phyloP scores from a whole-genome alignment of 1,140 invertebrate genomes.

The Drosophila quadrilineata region DNA sequence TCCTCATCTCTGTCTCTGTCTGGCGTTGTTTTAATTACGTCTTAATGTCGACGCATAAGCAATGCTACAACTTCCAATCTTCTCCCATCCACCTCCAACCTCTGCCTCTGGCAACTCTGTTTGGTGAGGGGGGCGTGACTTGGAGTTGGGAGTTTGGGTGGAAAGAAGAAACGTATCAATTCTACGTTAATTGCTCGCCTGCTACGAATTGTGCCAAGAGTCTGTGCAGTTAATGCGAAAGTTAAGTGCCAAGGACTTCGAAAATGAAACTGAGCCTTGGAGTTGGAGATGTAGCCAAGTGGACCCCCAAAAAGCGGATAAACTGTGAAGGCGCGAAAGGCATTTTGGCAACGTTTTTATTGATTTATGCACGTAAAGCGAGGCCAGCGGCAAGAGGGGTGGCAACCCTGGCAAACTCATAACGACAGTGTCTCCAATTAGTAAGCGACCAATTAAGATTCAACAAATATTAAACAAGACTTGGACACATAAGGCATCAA shows the following conservation, averaged over 20 bases:
- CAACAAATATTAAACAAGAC: no score
- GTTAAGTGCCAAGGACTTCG: constrained; percentile 15
- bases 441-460: no score
- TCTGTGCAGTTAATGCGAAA: constrained; percentile 41
- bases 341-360: constrained; percentile 66
- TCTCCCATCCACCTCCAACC: neutral
- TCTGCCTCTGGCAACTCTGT: neutral
- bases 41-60: constrained; percentile 73
- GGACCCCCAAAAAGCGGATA: constrained; percentile 47
- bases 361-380: constrained; percentile 42
- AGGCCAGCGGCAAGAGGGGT: neutral
- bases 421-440: constrained; percentile 18
- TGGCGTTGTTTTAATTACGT: constrained; percentile 79
- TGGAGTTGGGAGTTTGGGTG: constrained; percentile 40
- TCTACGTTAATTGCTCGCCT: constrained; percentile 67
- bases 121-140: constrained; percentile 32
- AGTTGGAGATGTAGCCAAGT: neutral
- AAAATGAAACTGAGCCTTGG: neutral
- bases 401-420: constrained; percentile 6
- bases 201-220: constrained; percentile 38
- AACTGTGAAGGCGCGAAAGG: constrained; percentile 62
- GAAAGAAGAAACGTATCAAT: no score
- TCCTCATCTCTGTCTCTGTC: constrained; percentile 1
- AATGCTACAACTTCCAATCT: neutral
- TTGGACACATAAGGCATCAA: no score